Base-by-base conservation (phyloP, 1,140 invertebrate genomes). In the Theocolax elegans region DNA sequence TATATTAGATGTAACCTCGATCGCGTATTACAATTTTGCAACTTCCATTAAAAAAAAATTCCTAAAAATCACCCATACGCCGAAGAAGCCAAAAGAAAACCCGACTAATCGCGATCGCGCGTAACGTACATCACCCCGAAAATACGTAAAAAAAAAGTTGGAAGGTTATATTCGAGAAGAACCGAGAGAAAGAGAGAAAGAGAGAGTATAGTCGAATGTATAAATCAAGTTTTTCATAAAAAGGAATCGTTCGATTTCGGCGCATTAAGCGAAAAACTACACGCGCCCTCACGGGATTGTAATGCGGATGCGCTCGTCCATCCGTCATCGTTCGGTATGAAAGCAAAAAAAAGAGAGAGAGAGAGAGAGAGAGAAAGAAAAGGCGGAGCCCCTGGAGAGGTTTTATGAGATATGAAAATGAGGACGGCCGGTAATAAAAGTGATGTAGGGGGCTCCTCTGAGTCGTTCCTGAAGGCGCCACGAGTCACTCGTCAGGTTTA, bases 351-450 rank as follows among this genome's bases (percentile, higher is more conserved):
- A 35, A 42, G 62, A 40, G 64, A 29, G 67, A 15, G 65, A 60
- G 58, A 49, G 35, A 15, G 10, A 35, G 44, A 29, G 67, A 42
- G 35, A 27, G 42, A 27, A 82, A 46, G 82, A 10, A 10, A 35
- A 35, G 83, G 85, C 84, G 85, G 63, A 65, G 64, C 44, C 56
- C 67, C 10, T 35, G 31, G 29, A 72, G 67, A 75, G 73, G 71
- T 77, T 81, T 78, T 87, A 87, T 87, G 87, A 88, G 87, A 88
- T 88, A 88, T 88, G 87, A 88, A 88, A 88, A 88, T 88, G 87
- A 88, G 87, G 82, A 86, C 85, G 86, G 83, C 81, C 81, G 67
- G 85, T 84, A 84, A 87, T 88, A 88, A 88, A 88, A 87, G 82
- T 88, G 87, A 88, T 87, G 83, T 87, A 88, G 81, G 77, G 81